Percentiles rank a stretch among this genome's conserved stretches.
These are phyloP conservation scores for Oceanodroma leucorhoa DNA, from an alignment of 2,797 vertebrate species.

Conservation along the genomic window DNA sequence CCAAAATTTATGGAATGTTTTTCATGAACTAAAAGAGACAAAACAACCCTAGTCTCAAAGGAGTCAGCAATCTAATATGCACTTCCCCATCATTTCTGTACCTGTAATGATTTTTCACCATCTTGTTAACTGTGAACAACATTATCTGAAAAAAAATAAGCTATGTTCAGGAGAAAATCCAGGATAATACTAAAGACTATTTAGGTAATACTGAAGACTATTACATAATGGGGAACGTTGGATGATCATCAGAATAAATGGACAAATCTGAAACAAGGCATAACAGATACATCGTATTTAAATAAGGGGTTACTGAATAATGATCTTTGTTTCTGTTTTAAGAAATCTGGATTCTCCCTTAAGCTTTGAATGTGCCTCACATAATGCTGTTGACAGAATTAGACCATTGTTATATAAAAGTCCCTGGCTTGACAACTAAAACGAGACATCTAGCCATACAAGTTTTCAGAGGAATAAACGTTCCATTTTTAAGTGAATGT, in stretches of 20 bases:
- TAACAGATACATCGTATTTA: background rate
- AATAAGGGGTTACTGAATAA: background rate
- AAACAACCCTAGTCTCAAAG: background rate
- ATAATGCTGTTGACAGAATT: conserved; percentile 35
- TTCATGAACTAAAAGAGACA: background rate
- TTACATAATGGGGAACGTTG: background rate
- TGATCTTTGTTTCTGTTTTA: background rate
- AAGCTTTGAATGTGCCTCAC: background rate
- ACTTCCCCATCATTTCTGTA: background rate
- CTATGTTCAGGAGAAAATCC: background rate
- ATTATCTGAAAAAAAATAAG: background rate
- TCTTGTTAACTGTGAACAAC: background rate
- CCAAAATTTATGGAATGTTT: background rate
- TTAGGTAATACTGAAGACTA: background rate
- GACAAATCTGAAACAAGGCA: background rate
- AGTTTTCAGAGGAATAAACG: background rate
- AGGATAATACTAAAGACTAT: background rate
- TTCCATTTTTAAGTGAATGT: background rate
- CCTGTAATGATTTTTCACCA: background rate
- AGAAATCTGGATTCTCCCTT: background rate
- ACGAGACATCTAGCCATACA: background rate
- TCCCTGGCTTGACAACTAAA: background rate
- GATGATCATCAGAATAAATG: background rate
- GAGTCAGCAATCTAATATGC: background rate
- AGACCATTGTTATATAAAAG: background rate